Evolutionary conservation across 2,113 vertebrate genomes (phyloP).

Genomic region (Epinephelus lanceolatus): DNA sequence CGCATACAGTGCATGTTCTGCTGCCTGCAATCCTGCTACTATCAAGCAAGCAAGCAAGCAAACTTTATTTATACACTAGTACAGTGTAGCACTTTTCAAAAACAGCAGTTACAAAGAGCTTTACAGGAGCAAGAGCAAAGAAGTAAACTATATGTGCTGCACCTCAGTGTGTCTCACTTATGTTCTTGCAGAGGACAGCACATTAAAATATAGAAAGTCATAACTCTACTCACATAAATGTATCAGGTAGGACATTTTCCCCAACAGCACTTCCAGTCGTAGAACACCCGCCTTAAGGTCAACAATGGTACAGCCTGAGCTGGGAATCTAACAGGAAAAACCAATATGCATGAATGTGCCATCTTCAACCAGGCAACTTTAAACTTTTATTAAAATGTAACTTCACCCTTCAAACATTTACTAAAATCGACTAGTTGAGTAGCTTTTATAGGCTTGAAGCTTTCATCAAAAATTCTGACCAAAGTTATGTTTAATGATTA

Average conservation of each 20-base stretch:
- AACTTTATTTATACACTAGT: too few relatives aligned
- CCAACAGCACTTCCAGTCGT: constrained; percentile 88
- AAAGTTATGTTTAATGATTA: too few relatives aligned
- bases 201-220: not conserved
- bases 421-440: not conserved
- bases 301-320: constrained; percentile 85
- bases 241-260: constrained; percentile 90
- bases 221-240: constrained; percentile 87
- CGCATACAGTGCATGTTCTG: too few relatives aligned
- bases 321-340: constrained; percentile 79
- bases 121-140: too few relatives aligned
- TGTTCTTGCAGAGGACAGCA: not conserved
- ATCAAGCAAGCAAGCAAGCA: not conserved
- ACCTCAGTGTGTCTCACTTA: not conserved
- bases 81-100: not conserved
- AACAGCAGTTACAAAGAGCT: not conserved
- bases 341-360: not conserved
- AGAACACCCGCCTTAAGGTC: constrained; percentile 87
- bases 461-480: not conserved
- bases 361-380: not conserved
- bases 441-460: not conserved
- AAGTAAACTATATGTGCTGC: too few relatives aligned
- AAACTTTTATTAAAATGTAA: not conserved
- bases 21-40: not conserved
- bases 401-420: not conserved